Percentiles rank a stretch among this genome's conserved stretches.
Conservation (phyloP, 2,797 vertebrate species). For the Fratercula arctica region DNA sequence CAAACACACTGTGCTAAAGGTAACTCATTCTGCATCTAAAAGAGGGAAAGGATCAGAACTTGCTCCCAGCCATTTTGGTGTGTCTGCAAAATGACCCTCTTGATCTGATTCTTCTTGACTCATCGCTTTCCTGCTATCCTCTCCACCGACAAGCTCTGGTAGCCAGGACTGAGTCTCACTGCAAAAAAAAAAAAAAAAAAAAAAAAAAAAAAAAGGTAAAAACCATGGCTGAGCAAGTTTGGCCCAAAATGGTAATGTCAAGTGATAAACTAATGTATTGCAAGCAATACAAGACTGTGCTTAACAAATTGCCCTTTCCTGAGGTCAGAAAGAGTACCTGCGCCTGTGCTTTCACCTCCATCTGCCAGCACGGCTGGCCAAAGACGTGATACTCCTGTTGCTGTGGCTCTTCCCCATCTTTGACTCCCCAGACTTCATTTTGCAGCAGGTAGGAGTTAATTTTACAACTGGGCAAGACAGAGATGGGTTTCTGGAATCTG, state of each 20-base stretch:
- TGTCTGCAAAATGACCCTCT: neutral
- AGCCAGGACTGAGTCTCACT: neutral
- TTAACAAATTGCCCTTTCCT: neutral
- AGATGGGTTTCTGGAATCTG: neutral
- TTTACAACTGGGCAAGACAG: neutral
- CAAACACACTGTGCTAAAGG: neutral
- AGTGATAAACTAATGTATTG: neutral
- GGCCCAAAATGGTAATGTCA: neutral
- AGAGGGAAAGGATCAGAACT: neutral
- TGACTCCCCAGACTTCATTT: neutral
- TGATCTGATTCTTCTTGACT: constrained; percentile 42
- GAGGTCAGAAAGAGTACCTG: neutral
- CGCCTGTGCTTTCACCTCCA: neutral
- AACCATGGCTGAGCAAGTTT: neutral
- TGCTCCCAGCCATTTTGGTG: neutral
- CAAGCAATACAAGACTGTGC: neutral
- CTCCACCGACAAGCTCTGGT: neutral
- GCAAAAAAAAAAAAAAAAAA: neutral
- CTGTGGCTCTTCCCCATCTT: neutral
- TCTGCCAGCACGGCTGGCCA: neutral
- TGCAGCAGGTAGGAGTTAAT: neutral
- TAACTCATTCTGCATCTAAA: neutral
- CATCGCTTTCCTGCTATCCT: neutral
- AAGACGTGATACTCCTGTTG: neutral
- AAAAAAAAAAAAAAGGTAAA: neutral